A percentile compares a stretch with the other conserved stretches of the same genome.
Conservation (phyloP, 2,797 vertebrate genomes). For the Prunella strophiata region DNA sequence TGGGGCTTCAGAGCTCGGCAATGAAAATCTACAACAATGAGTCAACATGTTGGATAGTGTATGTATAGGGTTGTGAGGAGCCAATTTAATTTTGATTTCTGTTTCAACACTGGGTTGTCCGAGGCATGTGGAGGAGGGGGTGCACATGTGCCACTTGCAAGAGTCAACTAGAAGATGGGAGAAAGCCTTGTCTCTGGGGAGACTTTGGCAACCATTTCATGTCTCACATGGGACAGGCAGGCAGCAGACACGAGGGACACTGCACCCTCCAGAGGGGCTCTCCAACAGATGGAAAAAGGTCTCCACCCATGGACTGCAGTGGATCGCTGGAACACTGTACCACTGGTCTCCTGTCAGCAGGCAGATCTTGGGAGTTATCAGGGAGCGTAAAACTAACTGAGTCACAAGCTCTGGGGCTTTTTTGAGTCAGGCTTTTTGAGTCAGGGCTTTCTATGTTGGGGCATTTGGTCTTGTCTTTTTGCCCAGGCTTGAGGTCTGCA, state of each 20-base stretch:
- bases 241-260: not conserved
- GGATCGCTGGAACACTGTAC: not conserved
- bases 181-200: not conserved
- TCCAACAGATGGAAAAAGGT: not conserved
- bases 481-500: too few species aligned
- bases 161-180: not conserved
- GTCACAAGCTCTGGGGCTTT: not conserved
- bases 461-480: too few species aligned
- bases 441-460: too few species aligned
- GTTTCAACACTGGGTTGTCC: not conserved
- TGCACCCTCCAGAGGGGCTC: not conserved
- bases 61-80: not conserved
- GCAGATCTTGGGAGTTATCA: not conserved
- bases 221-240: not conserved
- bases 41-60: not conserved
- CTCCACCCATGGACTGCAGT: not conserved
- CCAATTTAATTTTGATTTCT: not conserved
- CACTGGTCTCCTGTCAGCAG: not conserved
- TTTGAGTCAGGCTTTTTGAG: not conserved
- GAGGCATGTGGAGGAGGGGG: fast-evolving
- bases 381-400: not conserved
- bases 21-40: not conserved
- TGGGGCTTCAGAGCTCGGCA: not conserved
- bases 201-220: not conserved
- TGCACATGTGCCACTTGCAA: not conserved